Evolutionary conservation across 2,888 invertebrate species (phyloP), one percentile per base, ranked within the genome.

Genomic region (Chesias legatella): DNA sequence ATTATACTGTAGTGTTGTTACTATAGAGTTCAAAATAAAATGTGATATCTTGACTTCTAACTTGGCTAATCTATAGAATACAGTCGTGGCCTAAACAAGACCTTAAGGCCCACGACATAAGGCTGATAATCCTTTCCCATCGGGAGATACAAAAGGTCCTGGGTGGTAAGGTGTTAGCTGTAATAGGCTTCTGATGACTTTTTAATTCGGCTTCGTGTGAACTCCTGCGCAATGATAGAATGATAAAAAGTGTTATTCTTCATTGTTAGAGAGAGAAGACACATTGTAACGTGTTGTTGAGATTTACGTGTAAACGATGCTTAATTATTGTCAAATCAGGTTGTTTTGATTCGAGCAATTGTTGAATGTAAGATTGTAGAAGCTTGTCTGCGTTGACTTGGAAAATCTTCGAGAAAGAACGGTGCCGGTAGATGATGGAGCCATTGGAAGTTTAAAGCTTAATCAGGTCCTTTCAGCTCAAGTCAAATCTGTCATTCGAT

Each of bases 141-240:
- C 49, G 50, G 50, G 35, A 32, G 31, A 26, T 40, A 51, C 50
- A 56, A 56, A 59, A 51, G 43, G 33, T 37, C 42, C 53, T 66
- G 62, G 79, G 79, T 74, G 79, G 79, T 52, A 67, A 70, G 72
- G 79, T 73, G 76, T 78, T 70, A 65, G 65, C 35, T 70, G 64
- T 85, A 86, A 86, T 85, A 80, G 67, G 75, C 81, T 84, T 80
- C 64, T 85, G 84, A 86, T 80, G 84, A 63, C 68, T 78, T 84
- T 86, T 83, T 86, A 85, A 86, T 86, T 78, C 73, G 63, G 69
- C 60, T 69, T 70, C 80, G 82, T 83, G 85, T 83, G 84, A 86
- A 77, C 78, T 79, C 78, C 64, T 69, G 76, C 78, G 78, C 79
- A 76, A 59, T 73, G 75, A 82, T 78, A 76, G 74, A 81, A 75